A percentile compares a stretch with the other conserved stretches of the same genome.
Conservation (phyloP, 2,888 invertebrate species). For the Clostera curtula region DNA sequence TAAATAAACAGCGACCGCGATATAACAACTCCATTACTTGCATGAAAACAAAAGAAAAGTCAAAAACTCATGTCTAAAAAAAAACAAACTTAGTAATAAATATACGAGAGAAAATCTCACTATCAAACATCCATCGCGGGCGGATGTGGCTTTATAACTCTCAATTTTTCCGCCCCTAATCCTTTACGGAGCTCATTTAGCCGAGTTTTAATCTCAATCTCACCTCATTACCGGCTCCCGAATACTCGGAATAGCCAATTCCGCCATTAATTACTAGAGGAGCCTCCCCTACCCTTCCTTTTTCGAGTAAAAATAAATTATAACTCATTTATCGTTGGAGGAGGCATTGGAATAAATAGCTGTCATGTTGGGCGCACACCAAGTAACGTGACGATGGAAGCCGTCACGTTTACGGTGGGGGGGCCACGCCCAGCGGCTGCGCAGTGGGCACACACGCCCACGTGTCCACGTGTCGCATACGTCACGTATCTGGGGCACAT, state of each 20-base stretch:
- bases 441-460: conserved; percentile 53
- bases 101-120: conserved; percentile 26
- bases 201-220: conserved; percentile 71
- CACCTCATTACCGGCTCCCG: conserved; percentile 70
- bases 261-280: conserved; percentile 64
- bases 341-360: conserved; percentile 53
- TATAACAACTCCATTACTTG: too few species aligned
- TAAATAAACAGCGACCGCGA: too few species aligned
- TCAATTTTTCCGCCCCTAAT: conserved; percentile 49
- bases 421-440: conserved; percentile 60
- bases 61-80: conserved; percentile 23
- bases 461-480: conserved; percentile 46
- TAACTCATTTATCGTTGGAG: conserved; percentile 68
- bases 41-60: conserved; percentile 18
- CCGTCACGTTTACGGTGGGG: conserved; percentile 42
- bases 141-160: conserved; percentile 35
- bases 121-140: conserved; percentile 34
- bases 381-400: conserved; percentile 35
- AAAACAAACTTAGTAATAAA: conserved; percentile 34
- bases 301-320: conserved; percentile 73
- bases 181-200: conserved; percentile 62
- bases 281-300: conserved; percentile 60
- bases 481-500: conserved; percentile 52
- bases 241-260: conserved; percentile 73
- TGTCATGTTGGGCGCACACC: conserved; percentile 52